Base-by-base conservation (phyloP, 2,888 invertebrate species). In the Oscheius onirici region DNA sequence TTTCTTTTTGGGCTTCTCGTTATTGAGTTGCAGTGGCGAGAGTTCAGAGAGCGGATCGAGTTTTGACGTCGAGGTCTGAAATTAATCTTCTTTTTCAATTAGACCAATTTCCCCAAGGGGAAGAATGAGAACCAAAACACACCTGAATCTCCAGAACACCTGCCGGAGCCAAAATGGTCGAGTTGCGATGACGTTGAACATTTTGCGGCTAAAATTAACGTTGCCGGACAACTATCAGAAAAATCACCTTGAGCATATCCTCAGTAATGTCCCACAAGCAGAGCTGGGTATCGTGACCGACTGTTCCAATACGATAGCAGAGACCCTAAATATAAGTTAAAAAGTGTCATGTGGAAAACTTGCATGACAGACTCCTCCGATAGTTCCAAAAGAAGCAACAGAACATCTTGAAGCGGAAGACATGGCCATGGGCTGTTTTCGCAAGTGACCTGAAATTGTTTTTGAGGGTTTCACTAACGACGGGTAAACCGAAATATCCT, bases 191-290 rank as follows among this genome's bases (percentile, higher is more conserved):
- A 13, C 87, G 81, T 60, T 79, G 75, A 55, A 75, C 65, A 44
- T 75, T 75, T 3, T 72, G 61, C 28, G 93, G 93, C 86, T 93
- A 93, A 24, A 66, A 44, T n/a, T n/a, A n/a, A n/a, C n/a, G n/a
- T n/a, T n/a, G n/a, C n/a, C n/a, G n/a, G n/a, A n/a, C n/a, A n/a
- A n/a, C n/a, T n/a, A n/a, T n/a, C n/a, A n/a, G n/a, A n/a, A n/a
- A n/a, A 17, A 61, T 11, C 24, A 76, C 74, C 72, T 77, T 76
- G 17, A 99, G 89, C 71, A 95, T 92, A 88, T 99, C 97, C 88
- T 97, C 83, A 15, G 96, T 97, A 73, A 99, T 92, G 88, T 99
- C 99, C 99, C 99, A 99, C 78, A 99, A 90, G 89, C 97, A 97
- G 79, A 99, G 90, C 88, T 95, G 95, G 52, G 97, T 97, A 90